phyloP scores from a whole-genome alignment of 2,797 vertebrate genomes.

The Chlorospingus flavigularis region DNA sequence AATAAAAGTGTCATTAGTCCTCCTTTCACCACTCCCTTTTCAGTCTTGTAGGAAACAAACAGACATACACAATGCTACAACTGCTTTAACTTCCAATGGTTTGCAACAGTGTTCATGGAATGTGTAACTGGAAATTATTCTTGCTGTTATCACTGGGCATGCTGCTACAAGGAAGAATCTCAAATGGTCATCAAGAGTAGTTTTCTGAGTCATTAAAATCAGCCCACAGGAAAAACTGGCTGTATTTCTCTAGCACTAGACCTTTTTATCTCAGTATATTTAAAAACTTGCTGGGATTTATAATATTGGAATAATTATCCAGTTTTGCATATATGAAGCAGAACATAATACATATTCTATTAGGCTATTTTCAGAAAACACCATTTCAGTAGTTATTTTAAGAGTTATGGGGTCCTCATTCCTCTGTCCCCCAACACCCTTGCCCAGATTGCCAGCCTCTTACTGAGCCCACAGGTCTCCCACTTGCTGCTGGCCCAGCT shows the following conservation, averaged over 20 bases:
- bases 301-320: not conserved
- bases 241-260: not conserved
- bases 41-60: not conserved
- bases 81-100: not conserved
- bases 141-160: not conserved
- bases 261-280: not conserved
- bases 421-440: accelerated
- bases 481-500: not conserved
- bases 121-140: not conserved
- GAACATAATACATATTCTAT: not conserved
- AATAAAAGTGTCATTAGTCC: not conserved
- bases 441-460: not conserved
- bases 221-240: not conserved
- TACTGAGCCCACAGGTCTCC: accelerated
- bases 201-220: not conserved
- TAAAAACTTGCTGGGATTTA: not conserved
- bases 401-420: not conserved
- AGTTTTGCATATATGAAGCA: not conserved
- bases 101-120: not conserved
- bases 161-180: not conserved
- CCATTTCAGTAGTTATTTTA: not conserved
- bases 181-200: not conserved
- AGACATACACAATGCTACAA: not conserved
- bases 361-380: not conserved
- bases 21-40: not conserved